Evolutionary conservation across 2,888 invertebrate species (phyloP).

Genomic region (Rhamphomyia laevipes): DNA sequence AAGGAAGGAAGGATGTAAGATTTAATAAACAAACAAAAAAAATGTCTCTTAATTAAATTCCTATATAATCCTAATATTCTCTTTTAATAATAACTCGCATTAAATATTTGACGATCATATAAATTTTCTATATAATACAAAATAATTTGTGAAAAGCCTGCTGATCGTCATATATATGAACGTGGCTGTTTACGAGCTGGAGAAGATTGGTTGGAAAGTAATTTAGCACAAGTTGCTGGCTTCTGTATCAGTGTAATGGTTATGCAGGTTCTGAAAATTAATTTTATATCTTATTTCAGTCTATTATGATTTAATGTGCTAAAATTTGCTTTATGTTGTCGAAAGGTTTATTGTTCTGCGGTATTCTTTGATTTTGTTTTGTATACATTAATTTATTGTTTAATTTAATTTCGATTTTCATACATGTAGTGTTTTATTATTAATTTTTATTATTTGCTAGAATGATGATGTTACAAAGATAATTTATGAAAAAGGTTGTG

Average conservation of each 20-base stretch:
- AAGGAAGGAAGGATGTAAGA: conserved; percentile 80
- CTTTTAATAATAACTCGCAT: background rate
- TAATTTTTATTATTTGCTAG: conserved; percentile 38
- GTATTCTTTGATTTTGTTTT: conserved; percentile 3
- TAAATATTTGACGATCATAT: no score
- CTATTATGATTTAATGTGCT: no score
- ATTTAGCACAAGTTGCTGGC: conserved; percentile 77
- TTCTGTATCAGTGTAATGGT: conserved; percentile 73
- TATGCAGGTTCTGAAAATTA: conserved; percentile 65
- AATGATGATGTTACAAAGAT: conserved; percentile 69
- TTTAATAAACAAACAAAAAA: no score
- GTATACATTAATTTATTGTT: no score
- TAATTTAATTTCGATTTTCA: conserved; percentile 25
- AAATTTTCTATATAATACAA: no score
- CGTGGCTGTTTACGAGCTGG: conserved; percentile 88
- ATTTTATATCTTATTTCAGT: no score
- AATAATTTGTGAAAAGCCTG: no score
- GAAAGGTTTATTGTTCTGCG: background rate
- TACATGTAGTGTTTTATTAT: conserved; percentile 9
- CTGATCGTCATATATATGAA: conserved; percentile 81
- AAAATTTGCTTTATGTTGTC: background rate
- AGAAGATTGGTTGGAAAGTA: conserved; percentile 89
- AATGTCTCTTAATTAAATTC: background rate
- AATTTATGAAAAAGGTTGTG: conserved; percentile 87
- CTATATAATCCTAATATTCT: background rate